A percentile compares a stretch with the other conserved stretches of the same genome.
Conservation (phyloP, 2,113 vertebrate species). For the Geothlypis trichas region DNA sequence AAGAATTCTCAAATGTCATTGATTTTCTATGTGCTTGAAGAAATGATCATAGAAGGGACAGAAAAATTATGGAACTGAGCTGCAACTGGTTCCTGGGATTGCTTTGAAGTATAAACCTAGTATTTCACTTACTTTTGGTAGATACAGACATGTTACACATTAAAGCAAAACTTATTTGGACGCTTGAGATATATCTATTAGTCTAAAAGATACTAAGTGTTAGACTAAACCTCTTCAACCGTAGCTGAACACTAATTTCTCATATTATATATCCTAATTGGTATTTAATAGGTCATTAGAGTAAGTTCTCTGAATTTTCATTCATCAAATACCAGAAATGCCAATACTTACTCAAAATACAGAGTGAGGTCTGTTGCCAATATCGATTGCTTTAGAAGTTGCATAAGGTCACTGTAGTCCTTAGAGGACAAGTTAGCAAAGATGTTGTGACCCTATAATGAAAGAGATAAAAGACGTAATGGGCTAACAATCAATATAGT, state of each 20-base stretch:
- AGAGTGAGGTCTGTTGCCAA: conserved; percentile 97
- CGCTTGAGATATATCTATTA: not conserved
- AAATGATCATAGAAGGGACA: not conserved
- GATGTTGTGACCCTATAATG: conserved; percentile 96
- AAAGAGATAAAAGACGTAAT: conserved; percentile 73
- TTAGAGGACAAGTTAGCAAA: conserved; percentile 97
- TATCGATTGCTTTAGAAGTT: conserved; percentile 98
- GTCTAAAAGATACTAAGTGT: not conserved
- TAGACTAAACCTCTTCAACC: conserved; percentile 51
- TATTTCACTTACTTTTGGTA: not conserved
- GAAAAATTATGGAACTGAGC: not conserved
- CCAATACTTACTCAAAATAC: conserved; percentile 95
- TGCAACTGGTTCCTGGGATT: not conserved
- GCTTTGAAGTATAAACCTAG: not conserved
- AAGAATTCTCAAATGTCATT: not conserved
- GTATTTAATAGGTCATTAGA: conserved; percentile 66
- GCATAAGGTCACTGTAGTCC: conserved; percentile 98
- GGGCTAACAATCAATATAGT: conserved; percentile 37
- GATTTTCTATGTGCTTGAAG: not conserved
- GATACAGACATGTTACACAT: not conserved
- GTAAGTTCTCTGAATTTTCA: conserved; percentile 49
- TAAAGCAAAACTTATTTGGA: not conserved
- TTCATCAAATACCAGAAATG: conserved; percentile 69
- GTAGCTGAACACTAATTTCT: conserved; percentile 31
- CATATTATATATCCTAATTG: conserved; percentile 3